Percentiles rank a stretch among this genome's conserved stretches.
phyloP scores from a whole-genome alignment of 2,888 invertebrate genomes.

The Pyrrhosoma nymphula region DNA sequence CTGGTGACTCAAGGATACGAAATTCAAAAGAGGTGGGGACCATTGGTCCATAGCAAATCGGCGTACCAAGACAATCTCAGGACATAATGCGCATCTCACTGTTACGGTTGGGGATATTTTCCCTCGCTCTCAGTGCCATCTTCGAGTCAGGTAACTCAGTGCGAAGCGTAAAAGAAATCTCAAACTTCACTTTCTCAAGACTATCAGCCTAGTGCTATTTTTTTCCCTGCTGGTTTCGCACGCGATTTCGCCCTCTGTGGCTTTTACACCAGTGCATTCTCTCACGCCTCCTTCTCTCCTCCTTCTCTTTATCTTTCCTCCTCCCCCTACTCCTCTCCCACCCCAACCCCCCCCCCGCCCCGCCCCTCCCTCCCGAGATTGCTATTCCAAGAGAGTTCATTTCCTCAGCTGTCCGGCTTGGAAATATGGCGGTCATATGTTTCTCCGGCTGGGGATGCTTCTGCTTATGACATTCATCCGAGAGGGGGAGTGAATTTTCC shows the following conservation, averaged over 20 bases:
- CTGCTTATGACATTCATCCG: conserved; percentile 62
- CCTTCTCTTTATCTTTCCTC: conserved; percentile 69
- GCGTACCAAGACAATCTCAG: neutral
- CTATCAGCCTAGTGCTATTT: neutral
- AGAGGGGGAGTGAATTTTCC: conserved; percentile 34
- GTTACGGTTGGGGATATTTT: neutral
- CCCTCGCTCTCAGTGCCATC: neutral
- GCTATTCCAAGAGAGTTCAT: conserved; percentile 18
- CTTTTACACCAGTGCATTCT: conserved; percentile 70
- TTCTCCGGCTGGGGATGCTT: conserved; percentile 49
- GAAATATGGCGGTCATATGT: conserved; percentile 66
- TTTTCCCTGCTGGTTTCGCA: neutral
- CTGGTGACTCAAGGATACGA: no score
- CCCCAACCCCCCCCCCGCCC: neutral
- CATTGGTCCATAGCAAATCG: no score
- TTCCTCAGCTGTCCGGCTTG: conserved; percentile 62
- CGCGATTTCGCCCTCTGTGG: conserved; percentile 52
- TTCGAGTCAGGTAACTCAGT: neutral
- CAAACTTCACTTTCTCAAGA: neutral
- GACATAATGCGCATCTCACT: neutral
- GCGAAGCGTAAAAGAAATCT: neutral
- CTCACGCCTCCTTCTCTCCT: conserved; percentile 64
- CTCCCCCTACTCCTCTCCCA: conserved; percentile 26
- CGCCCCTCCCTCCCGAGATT: neutral
- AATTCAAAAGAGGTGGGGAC: no score